Evolutionary conservation across 1,140 invertebrate species (phyloP).

Genomic region (Ganaspis sp.): DNA sequence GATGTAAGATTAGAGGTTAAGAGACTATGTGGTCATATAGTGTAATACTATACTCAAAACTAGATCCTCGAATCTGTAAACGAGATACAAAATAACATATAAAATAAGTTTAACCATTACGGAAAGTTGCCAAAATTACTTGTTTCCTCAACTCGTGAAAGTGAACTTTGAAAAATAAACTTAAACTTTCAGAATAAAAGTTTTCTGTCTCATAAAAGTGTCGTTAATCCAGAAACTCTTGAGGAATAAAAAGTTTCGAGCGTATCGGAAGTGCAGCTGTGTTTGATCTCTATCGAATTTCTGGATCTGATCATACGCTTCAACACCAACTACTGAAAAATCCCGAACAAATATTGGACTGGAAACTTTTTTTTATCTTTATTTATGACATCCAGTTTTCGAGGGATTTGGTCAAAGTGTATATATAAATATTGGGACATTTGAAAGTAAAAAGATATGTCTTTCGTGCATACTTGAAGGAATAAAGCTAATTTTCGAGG

Average conservation of each 20-base stretch:
- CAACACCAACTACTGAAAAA: conserved; percentile 22
- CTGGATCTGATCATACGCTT: conserved; percentile 65
- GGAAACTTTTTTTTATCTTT: background rate
- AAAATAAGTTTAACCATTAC: background rate
- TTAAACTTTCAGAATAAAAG: no score
- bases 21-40: conserved; percentile 5
- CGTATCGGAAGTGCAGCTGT: conserved; percentile 65
- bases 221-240: background rate
- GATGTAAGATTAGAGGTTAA: conserved; percentile 61
- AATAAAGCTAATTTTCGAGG: no score
- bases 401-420: no score
- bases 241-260: conserved; percentile 17
- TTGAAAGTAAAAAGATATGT: no score
- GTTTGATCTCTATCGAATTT: conserved; percentile 69
- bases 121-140: background rate
- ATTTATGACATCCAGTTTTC: background rate
- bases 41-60: background rate
- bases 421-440: no score
- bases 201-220: no score
- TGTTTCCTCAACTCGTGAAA: no score
- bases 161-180: background rate
- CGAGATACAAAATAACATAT: background rate
- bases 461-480: no score
- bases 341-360: conserved; percentile 23
- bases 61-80: background rate